phyloP scores from a whole-genome alignment of 2,888 invertebrate genomes.

The Eumacrocentrus americanus region DNA sequence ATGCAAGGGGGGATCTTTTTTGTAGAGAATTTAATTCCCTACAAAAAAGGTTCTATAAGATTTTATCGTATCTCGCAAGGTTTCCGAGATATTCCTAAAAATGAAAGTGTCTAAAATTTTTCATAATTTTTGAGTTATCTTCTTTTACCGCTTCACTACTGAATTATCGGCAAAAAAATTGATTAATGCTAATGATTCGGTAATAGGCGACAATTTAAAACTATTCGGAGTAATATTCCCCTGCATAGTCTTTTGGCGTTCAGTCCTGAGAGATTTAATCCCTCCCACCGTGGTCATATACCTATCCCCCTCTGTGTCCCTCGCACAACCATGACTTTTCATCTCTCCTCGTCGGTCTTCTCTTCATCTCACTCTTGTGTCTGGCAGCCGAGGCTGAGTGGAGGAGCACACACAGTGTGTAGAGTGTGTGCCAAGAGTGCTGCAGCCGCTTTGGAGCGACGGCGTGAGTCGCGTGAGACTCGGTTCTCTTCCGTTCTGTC shows the following conservation, averaged over 20 bases:
- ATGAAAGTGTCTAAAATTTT: too few species aligned
- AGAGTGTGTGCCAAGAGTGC: conserved; percentile 39
- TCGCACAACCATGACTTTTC: conserved; percentile 14
- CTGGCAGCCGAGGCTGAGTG: conserved; percentile 35
- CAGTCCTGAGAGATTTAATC: conserved; percentile 43
- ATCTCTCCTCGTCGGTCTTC: neutral
- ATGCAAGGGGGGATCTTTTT: too few species aligned
- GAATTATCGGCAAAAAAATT: too few species aligned
- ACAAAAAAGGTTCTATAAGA: too few species aligned
- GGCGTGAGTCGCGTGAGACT: conserved; percentile 35
- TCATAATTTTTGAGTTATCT: too few species aligned
- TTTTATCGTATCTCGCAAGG: too few species aligned
- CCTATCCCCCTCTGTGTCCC: conserved; percentile 34
- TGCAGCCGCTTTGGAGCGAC: conserved; percentile 40
- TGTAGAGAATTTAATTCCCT: too few species aligned
- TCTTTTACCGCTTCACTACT: too few species aligned
- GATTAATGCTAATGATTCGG: too few species aligned
- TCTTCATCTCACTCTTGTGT: conserved; percentile 4
- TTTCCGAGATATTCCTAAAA: too few species aligned
- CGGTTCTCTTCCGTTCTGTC: conserved; percentile 10
- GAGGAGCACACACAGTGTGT: conserved; percentile 33
- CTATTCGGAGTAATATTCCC: conserved; percentile 1
- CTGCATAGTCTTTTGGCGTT: conserved; percentile 15
- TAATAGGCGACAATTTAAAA: too few species aligned
- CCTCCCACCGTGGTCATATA: conserved; percentile 39